A percentile compares a stretch with the other conserved stretches of the same genome.
Conservation (phyloP, 2,888 invertebrate genomes). For the Melanostoma mellinum region DNA sequence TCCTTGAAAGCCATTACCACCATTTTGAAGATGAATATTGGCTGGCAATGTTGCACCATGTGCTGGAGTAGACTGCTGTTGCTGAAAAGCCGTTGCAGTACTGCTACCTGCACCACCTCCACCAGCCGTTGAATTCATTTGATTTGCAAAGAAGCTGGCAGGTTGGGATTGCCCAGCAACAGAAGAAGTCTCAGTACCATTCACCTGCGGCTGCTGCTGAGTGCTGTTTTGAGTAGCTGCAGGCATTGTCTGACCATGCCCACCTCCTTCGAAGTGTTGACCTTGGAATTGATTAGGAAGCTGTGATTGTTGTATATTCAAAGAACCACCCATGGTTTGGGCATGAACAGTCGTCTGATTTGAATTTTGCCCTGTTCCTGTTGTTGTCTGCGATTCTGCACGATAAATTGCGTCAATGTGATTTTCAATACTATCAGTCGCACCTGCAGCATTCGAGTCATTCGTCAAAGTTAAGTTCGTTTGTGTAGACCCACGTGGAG, state of each 20-base stretch:
- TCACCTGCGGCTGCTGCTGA: slow-evolving; percentile 69
- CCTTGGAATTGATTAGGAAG: slow-evolving; percentile 74
- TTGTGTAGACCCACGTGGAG: slow-evolving; percentile 35
- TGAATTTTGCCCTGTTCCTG: slow-evolving; percentile 62
- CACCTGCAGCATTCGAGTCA: slow-evolving; percentile 73
- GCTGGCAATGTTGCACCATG: slow-evolving; percentile 77
- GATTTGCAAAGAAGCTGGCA: slow-evolving; percentile 50
- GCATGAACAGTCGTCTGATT: slow-evolving; percentile 48
- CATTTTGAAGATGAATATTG: slow-evolving; percentile 77
- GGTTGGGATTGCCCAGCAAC: slow-evolving; percentile 65
- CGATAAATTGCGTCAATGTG: slow-evolving; percentile 77
- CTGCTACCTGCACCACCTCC: slow-evolving; percentile 73
- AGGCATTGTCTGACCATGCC: slow-evolving; percentile 65
- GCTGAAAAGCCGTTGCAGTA: slow-evolving; percentile 82
- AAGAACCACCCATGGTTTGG: slow-evolving; percentile 77
- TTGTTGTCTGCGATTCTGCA: slow-evolving; percentile 45
- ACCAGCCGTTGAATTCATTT: slow-evolving; percentile 55
- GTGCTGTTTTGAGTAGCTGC: not conserved
- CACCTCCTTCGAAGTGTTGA: slow-evolving; percentile 48
- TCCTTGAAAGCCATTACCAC: slow-evolving; percentile 53
- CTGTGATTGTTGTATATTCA: slow-evolving; percentile 75
- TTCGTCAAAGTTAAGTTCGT: slow-evolving; percentile 59
- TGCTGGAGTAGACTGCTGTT: slow-evolving; percentile 75
- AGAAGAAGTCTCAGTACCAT: slow-evolving; percentile 33
- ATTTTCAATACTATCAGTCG: slow-evolving; percentile 73